Percentiles rank a stretch among this genome's conserved stretches.
These are phyloP conservation scores for Drosophila kohkoa DNA, from an alignment of 1,140 invertebrate genomes.

Conservation along the genomic window DNA sequence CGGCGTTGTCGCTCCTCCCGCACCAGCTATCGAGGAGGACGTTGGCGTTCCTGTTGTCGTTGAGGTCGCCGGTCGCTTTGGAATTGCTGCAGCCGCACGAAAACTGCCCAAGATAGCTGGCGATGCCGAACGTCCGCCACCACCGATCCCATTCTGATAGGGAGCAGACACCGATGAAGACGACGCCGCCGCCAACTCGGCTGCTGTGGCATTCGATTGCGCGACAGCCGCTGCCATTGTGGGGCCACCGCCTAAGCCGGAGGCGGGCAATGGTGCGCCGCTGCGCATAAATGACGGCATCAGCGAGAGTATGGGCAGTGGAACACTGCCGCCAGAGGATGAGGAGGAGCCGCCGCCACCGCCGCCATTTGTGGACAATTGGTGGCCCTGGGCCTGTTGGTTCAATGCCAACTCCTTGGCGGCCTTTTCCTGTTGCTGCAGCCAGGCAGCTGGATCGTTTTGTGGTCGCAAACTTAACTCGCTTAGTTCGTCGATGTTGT, in stretches of 20 bases:
- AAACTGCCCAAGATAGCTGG: constrained; percentile 75
- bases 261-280: constrained; percentile 85
- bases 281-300: constrained; percentile 84
- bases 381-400: constrained; percentile 85
- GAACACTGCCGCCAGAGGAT: constrained; percentile 77
- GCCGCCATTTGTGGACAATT: constrained; percentile 48
- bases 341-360: constrained; percentile 34
- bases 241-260: constrained; percentile 86
- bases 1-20: constrained; percentile 51
- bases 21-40: no score
- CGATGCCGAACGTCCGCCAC: constrained; percentile 78
- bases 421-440: constrained; percentile 83
- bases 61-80: constrained; percentile 59
- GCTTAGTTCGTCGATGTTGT: constrained; percentile 58
- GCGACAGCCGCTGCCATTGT: constrained; percentile 53
- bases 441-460: constrained; percentile 81
- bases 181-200: constrained; percentile 6
- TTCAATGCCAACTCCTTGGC: constrained; percentile 83
- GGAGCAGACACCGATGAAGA: constrained; percentile 30
- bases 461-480: constrained; percentile 82
- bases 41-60: constrained; percentile 49
- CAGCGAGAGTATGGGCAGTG: constrained; percentile 83
- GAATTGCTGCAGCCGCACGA: constrained; percentile 70
- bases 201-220: constrained; percentile 14
- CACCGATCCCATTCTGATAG: constrained; percentile 84